A percentile compares a stretch with the other conserved stretches of the same genome.
phyloP scores from a whole-genome alignment of 2,113 vertebrate species.

The Psilopogon haemacephalus region DNA sequence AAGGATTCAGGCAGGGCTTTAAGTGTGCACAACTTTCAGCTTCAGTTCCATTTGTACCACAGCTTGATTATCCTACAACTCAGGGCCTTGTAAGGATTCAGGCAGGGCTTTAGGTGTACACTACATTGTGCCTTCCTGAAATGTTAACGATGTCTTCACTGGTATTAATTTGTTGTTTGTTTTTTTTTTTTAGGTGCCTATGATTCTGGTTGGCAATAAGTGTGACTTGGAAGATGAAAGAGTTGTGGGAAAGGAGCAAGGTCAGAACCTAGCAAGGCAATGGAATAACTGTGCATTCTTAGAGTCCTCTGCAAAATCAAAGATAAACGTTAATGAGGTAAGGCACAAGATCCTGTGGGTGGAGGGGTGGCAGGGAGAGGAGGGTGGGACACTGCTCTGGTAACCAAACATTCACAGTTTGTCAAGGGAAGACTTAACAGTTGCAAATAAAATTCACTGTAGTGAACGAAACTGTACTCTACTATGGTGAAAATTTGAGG shows the following conservation, averaged over 20 bases:
- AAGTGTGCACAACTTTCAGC: no score
- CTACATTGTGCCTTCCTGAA: neutral
- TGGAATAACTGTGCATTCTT: slow-evolving; percentile 98
- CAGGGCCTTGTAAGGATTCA: neutral
- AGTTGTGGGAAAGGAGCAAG: slow-evolving; percentile 97
- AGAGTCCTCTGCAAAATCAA: slow-evolving; percentile 98
- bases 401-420: neutral
- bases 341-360: neutral
- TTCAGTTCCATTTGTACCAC: neutral
- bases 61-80: neutral
- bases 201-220: slow-evolving; percentile 98
- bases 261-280: slow-evolving; percentile 93
- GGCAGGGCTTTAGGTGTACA: neutral
- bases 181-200: slow-evolving; percentile 91
- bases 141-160: neutral
- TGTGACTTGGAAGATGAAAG: slow-evolving; percentile 98
- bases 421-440: neutral
- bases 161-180: neutral
- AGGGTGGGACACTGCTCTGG: neutral
- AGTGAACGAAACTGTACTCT: neutral
- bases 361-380: neutral
- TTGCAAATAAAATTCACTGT: neutral
- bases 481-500: neutral
- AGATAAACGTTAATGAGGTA: slow-evolving; percentile 99
- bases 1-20: neutral